A percentile compares a stretch with the other conserved stretches of the same genome.
Conservation (phyloP, 2,113 vertebrate genomes). For the Macaca mulatta region DNA sequence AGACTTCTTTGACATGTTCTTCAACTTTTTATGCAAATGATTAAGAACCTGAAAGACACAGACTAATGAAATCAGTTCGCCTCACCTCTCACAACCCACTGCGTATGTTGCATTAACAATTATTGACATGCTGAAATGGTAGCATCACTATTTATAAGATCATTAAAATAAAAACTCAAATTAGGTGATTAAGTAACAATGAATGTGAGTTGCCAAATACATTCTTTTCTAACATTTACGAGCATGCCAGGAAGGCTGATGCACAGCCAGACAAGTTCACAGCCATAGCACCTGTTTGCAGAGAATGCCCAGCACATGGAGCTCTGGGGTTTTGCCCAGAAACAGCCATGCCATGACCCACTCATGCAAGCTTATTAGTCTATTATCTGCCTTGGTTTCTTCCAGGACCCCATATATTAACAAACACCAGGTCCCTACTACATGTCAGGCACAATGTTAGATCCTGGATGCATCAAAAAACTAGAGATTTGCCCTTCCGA, state of each 20-base stretch:
- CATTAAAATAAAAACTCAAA: not conserved
- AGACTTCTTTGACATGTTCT: constrained; percentile 98
- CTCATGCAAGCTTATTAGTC: fast-evolving
- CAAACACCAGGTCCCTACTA: not conserved
- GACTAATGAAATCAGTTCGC: fast-evolving
- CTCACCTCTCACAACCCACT: fast-evolving
- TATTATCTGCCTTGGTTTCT: not conserved
- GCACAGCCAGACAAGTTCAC: fast-evolving
- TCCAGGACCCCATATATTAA: not conserved
- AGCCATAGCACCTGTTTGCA: fast-evolving
- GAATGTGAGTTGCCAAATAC: fast-evolving
- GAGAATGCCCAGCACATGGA: fast-evolving
- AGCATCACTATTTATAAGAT: not conserved
- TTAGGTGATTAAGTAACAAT: fast-evolving
- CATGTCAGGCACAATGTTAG: fast-evolving
- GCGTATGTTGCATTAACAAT: too few relatives aligned
- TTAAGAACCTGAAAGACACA: constrained; percentile 92
- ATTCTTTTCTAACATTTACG: not conserved
- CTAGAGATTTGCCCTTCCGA: not conserved
- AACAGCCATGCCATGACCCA: fast-evolving
- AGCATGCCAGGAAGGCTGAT: fast-evolving
- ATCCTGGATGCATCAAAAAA: fast-evolving
- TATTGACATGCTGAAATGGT: too few relatives aligned
- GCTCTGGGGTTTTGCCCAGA: not conserved
- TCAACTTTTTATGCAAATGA: constrained; percentile 96